Percentiles rank a stretch among this genome's conserved stretches.
Evolutionary conservation across 2,113 vertebrate genomes (phyloP).

Genomic region (Perca schrenkii): DNA sequence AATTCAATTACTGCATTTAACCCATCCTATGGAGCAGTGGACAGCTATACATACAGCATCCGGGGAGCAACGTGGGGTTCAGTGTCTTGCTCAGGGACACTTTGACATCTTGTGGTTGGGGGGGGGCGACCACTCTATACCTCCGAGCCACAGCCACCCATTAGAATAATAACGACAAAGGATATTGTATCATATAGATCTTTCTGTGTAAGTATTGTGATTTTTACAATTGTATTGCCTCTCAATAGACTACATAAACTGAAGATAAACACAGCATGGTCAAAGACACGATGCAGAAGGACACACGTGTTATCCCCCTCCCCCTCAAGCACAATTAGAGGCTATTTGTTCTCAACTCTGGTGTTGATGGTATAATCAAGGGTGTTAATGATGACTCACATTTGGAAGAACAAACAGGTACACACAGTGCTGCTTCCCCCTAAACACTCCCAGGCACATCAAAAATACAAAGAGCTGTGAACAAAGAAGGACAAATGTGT

Average conservation of each 20-base stretch:
- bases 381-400: slow-evolving; percentile 81
- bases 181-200: neutral
- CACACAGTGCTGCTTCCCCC: neutral
- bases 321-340: slow-evolving; percentile 47
- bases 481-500: neutral
- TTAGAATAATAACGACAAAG: neutral
- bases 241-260: too few relatives aligned
- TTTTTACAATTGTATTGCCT: neutral
- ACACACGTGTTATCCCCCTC: neutral
- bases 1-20: too few relatives aligned
- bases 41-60: too few relatives aligned
- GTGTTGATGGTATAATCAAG: slow-evolving; percentile 68
- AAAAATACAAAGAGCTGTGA: neutral
- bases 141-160: too few relatives aligned
- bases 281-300: slow-evolving; percentile 23
- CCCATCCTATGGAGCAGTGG: too few relatives aligned
- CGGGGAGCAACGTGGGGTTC: too few relatives aligned
- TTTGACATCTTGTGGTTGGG: too few relatives aligned
- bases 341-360: slow-evolving; percentile 80
- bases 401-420: slow-evolving; percentile 78
- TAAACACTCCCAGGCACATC: neutral
- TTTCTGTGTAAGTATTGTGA: neutral
- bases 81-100: too few relatives aligned
- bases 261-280: slow-evolving; percentile 2
- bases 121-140: too few relatives aligned